A percentile compares a stretch with the other conserved stretches of the same genome.
Conservation (phyloP, 2,113 vertebrate genomes). For the Myrmophylax atrothorax region DNA sequence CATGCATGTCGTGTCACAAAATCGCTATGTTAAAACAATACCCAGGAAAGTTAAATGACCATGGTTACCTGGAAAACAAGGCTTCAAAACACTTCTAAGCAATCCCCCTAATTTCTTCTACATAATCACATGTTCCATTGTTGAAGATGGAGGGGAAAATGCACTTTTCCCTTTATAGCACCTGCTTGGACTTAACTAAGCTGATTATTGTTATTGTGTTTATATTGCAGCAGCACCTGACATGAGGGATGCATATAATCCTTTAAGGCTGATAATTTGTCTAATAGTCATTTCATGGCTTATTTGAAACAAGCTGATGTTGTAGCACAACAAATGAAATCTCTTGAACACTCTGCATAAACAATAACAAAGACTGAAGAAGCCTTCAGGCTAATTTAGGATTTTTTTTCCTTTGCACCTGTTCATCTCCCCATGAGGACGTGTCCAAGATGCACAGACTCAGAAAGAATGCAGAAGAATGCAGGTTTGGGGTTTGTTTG, state of each 20-base stretch:
- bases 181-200: constrained; percentile 29
- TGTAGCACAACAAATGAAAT: background rate
- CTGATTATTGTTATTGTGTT: background rate
- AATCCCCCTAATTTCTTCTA: background rate
- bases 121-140: background rate
- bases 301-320: constrained; percentile 40
- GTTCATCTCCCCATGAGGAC: background rate
- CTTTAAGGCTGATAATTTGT: constrained; percentile 38
- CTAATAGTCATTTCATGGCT: constrained; percentile 36
- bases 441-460: background rate
- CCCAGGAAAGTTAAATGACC: background rate
- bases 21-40: background rate
- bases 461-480: background rate
- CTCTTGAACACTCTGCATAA: background rate
- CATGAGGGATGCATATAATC: constrained; percentile 12
- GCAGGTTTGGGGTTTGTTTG: background rate
- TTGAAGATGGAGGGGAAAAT: background rate
- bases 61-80: background rate
- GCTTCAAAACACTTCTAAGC: background rate
- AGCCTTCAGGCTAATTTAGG: background rate
- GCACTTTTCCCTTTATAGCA: background rate
- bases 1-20: rapidly evolving
- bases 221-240: background rate
- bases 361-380: background rate
- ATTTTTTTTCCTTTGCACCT: background rate